Conservation (phyloP, 2,797 vertebrate genomes). For the Podarcis lilfordi region DNA sequence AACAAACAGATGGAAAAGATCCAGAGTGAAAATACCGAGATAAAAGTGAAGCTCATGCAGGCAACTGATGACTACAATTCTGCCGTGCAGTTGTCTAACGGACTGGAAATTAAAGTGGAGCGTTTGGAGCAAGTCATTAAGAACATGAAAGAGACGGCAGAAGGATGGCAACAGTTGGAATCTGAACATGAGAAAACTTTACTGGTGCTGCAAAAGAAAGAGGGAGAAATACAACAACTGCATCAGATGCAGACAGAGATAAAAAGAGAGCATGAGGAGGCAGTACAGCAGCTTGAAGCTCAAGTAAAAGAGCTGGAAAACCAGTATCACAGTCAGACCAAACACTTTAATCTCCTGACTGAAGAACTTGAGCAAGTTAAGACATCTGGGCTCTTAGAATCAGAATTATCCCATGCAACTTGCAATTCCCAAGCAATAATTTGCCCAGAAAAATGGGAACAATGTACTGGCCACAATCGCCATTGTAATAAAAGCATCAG, state of each 20-base stretch:
- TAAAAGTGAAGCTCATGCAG: conserved; percentile 83
- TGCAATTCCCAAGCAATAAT: conserved; percentile 6
- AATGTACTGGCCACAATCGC: neutral
- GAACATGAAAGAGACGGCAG: conserved; percentile 87
- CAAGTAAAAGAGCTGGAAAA: conserved; percentile 84
- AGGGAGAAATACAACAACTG: conserved; percentile 71
- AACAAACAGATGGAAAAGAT: conserved; percentile 70
- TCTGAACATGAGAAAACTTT: conserved; percentile 86
- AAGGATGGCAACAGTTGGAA: conserved; percentile 89
- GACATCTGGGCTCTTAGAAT: conserved; percentile 75
- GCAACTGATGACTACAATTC: conserved; percentile 81
- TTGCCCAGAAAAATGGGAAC: neutral
- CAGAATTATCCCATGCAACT: conserved; percentile 62
- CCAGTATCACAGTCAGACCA: conserved; percentile 82
- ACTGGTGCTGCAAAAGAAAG: conserved; percentile 85
- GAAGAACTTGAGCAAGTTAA: conserved; percentile 85
- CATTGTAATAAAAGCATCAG: neutral
- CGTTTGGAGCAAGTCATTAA: conserved; percentile 89
- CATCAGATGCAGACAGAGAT: conserved; percentile 84
- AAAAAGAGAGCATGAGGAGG: conserved; percentile 82
- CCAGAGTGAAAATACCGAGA: conserved; percentile 83
- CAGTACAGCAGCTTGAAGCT: conserved; percentile 83
- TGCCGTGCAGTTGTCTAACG: conserved; percentile 86
- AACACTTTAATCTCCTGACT: conserved; percentile 85
- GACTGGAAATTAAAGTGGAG: conserved; percentile 89